Percentiles rank a stretch among this genome's conserved stretches.
Conservation (phyloP, 2,797 vertebrate species). For the Coilia nasus region DNA sequence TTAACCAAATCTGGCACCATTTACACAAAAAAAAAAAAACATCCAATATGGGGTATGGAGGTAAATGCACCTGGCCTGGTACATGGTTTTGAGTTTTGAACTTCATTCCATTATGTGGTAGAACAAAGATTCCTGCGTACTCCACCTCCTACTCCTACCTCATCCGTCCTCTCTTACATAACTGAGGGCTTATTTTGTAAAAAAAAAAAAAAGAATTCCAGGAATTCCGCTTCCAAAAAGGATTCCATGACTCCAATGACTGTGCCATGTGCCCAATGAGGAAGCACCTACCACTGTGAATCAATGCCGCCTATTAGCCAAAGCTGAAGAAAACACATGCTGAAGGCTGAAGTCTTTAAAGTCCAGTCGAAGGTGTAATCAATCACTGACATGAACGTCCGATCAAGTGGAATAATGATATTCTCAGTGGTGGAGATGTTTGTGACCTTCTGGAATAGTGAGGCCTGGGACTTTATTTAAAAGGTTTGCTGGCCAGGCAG, state of each 20-base stretch:
- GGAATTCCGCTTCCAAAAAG: no score
- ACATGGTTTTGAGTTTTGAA: no score
- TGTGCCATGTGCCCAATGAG: neutral
- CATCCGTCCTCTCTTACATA: neutral
- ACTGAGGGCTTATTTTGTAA: neutral
- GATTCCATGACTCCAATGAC: neutral
- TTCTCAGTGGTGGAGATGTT: neutral
- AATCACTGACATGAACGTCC: neutral
- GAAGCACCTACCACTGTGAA: neutral
- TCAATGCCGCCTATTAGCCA: neutral
- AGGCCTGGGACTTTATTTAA: neutral
- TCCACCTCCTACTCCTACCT: no score
- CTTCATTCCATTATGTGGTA: no score
- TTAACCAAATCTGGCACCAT: slow-evolving; percentile 71
- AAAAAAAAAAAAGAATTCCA: neutral
- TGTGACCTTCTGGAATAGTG: neutral
- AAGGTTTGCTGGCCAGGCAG: neutral
- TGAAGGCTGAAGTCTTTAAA: neutral
- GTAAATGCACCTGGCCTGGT: no score
- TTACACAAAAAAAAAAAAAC: slow-evolving; percentile 53
- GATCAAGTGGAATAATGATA: slow-evolving; percentile 5
- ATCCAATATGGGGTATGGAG: no score
- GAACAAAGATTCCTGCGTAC: no score
- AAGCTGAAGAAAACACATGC: neutral
- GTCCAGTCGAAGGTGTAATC: neutral